Base-by-base conservation (phyloP, 1,140 invertebrate genomes). In the Ridgeia piscesae region DNA sequence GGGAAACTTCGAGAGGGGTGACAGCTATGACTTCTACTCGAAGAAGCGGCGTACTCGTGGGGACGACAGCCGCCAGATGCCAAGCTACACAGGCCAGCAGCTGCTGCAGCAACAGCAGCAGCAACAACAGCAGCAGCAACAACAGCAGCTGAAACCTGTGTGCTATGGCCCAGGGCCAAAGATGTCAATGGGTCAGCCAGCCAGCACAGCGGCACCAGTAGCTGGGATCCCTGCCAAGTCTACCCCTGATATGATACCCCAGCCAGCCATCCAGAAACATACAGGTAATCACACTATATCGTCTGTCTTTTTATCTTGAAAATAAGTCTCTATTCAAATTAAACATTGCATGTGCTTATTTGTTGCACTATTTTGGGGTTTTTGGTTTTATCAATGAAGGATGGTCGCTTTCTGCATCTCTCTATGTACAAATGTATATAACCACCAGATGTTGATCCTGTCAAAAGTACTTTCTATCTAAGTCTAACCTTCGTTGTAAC, bases 1-100 rank as follows among this genome's bases (percentile, higher is more conserved):
- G 93, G 95, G 95, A 21, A 94, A 94, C 42, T 96, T 96, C 94
- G 94, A 95, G 34, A 35, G 93, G 21, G 93, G 93, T 11, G 35
- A 91, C 27, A 48, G 48, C 8, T 91, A 50, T 48, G 88, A 93
- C 58, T 92, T 58, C 91, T 92, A 93, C 88, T 14, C 77, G 35
- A 77, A 89, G 89, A 90, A 34, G 31, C 89, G 89, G 21, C 58
- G 58, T 77, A 77, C 58, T 21, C 58, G 58, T 92, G 88, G n/a
- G 88, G 58, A 89, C 88, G n/a, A 91, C 93, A 58, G 89, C 92
- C 50, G 88, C 48, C 48, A 92, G 92, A 89, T 91, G 77, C 90
- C 35, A 92, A 92, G 42, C 92, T 42, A 27, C 93, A 89, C 58
- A 88, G 93, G 93, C 88, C 92, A 92, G 21, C 91, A 91, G 34